Base-by-base conservation (phyloP, 1,140 invertebrate genomes). In the Sminthurides bifidus region DNA sequence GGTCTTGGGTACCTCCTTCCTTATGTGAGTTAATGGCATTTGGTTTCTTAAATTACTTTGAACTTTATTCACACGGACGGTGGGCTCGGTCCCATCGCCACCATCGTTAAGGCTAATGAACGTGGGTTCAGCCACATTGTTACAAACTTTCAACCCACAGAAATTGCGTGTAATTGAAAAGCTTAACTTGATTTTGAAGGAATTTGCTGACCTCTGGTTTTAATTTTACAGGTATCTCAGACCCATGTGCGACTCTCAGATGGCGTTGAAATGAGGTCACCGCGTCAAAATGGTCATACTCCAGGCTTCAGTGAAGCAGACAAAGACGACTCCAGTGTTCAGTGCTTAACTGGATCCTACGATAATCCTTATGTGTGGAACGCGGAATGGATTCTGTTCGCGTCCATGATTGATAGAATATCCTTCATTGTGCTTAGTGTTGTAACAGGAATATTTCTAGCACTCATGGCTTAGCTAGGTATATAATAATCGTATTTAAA, bases 351-450 rank as follows among this genome's bases (percentile, higher is more conserved):
- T 12, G 60, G 50, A 8, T n/a, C n/a, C n/a, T 46, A 61, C 30
- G 56, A 54, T 19, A 14, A 38, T 23, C 58, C 43, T 8, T 57
- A 49, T 8, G 48, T 58, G 56, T 27, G 21, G 14, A 64, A 64
- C 37, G 58, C 58, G 21, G 62, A 64, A 45, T 64, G 62, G 62
- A 54, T 61, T 24, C 54, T 64, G 2, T 48, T 64, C 1, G 62
- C 59, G 5, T 44, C 56, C 19, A 64, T 64, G 59, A 58, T 64
- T 33, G 62, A 64, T 51, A 33, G 62, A 35, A 12, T 64, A 3
- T 38, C 56, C 5, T 56, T 64, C 14, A 61, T 64, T 40, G 31
- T 59, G 15, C 61, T 60, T 48, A 21, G 40, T 3, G 37, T 64
- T 29, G 54, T 61, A n/a, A 56, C 35, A 19, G 58, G 31, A 24